phyloP scores from a whole-genome alignment of 2,797 vertebrate species.

The Heteromormyrus szaboi region DNA sequence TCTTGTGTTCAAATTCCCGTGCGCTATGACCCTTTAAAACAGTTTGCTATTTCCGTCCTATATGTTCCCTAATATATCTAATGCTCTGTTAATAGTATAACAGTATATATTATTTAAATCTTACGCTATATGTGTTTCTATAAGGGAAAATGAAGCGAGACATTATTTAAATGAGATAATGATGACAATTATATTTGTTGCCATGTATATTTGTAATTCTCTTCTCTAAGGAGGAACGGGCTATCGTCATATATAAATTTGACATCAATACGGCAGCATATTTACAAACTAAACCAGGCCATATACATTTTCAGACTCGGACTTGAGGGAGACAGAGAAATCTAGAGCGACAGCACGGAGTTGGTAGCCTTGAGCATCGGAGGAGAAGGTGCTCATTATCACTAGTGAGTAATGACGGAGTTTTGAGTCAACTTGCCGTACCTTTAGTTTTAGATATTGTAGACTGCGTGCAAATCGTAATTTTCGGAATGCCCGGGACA shows the following conservation, averaged over 20 bases:
- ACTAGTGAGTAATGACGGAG: conserved; percentile 13
- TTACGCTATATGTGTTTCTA: neutral
- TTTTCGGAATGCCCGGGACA: conserved; percentile 41
- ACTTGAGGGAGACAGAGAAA: conserved; percentile 14
- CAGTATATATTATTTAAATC: neutral
- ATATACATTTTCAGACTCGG: conserved; percentile 36
- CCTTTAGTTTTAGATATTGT: conserved; percentile 28
- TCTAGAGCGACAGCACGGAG: neutral
- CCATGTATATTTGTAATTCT: neutral
- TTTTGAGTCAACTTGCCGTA: conserved; percentile 23
- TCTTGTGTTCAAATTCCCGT: neutral
- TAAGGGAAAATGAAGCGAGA: neutral
- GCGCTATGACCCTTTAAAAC: neutral
- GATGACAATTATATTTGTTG: neutral
- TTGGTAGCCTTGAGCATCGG: neutral
- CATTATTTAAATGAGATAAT: neutral
- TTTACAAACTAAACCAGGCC: conserved; percentile 40
- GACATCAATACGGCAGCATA: neutral
- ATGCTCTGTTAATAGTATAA: neutral
- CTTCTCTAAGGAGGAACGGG: neutral
- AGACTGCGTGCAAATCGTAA: conserved; percentile 15
- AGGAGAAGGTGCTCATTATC: neutral
- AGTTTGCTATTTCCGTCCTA: neutral
- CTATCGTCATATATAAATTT: neutral
- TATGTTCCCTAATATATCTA: neutral